Base-by-base conservation (phyloP, 2,113 vertebrate genomes). In the Prinia subflava region DNA sequence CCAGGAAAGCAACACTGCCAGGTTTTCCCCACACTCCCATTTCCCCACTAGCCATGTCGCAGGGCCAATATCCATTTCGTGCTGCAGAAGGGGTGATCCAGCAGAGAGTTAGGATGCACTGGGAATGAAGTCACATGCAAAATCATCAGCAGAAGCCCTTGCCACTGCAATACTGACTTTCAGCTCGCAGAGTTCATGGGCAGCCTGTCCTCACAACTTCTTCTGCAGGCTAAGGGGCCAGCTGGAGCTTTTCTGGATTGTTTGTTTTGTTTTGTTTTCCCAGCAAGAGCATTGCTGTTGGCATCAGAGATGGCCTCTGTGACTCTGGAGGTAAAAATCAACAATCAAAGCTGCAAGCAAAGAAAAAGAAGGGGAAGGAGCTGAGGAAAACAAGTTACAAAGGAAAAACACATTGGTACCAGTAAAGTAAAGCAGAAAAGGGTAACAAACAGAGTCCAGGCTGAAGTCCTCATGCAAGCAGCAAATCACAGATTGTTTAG, bases 281-380 rank as follows among this genome's bases (percentile, higher is more conserved):
- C 88, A 95, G 69, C 74, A 96, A 78, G 60, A 75, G 28, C 68
- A 84, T 64, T 89, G 90, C 76, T 90, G 93, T 90, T 90, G 92
- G 73, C 92, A 96, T 96, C 93, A 96, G 89, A 96, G 93, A 37
- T 96, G 93, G 88, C 92, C 93, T 93, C 95, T 96, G 83, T 94
- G 95, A 95, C 93, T 97, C 94, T 95, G 90, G 86, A 96, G 95
- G 95, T 96, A 94, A 97, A 96, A 97, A 96, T 93, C 92, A 97
- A 96, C 92, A 96, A 96, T 95, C 86, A 96, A 94, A 94, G 95
- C 94, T 96, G 95, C 93, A 96, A 95, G 86, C 92, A 96, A 93
- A 94, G 86, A 93, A 91, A 89, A 92, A 94, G 94, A 96, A 94
- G 90, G 95, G 93, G 95, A 95, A 96, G 95, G 92, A 95, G 80